A percentile compares a stretch with the other conserved stretches of the same genome.
Evolutionary conservation across 2,113 vertebrate genomes (phyloP).

Genomic region (Shinisaurus crocodilurus): DNA sequence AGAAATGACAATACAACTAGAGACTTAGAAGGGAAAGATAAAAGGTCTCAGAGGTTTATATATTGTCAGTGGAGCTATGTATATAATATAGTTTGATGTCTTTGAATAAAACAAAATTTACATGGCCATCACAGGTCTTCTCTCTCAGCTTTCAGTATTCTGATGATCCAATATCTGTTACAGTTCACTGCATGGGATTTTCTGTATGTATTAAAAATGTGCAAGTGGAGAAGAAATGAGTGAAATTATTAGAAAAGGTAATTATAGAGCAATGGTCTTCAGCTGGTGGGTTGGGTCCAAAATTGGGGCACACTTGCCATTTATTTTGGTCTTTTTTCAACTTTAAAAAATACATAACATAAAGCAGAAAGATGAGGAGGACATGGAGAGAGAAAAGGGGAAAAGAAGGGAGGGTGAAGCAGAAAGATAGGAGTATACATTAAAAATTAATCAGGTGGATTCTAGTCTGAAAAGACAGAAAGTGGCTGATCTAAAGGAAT

Average conservation of each 20-base stretch:
- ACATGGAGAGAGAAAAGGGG: background rate
- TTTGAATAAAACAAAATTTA: background rate
- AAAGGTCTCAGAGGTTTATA: background rate
- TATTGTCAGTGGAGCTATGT: background rate
- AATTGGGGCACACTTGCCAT: too few relatives aligned
- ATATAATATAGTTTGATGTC: background rate
- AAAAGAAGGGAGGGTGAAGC: background rate
- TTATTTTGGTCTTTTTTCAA: too few relatives aligned
- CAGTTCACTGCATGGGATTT: background rate
- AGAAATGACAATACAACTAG: background rate
- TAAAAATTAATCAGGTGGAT: background rate
- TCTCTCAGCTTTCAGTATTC: background rate
- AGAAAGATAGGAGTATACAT: background rate
- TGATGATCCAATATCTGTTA: background rate
- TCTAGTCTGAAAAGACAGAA: too few relatives aligned
- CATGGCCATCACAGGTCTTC: background rate
- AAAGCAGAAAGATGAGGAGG: background rate
- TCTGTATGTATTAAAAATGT: background rate
- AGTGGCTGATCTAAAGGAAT: too few relatives aligned
- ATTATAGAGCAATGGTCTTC: too few relatives aligned
- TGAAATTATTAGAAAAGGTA: too few relatives aligned
- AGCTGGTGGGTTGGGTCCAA: too few relatives aligned
- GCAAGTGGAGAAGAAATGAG: background rate
- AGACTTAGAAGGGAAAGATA: background rate
- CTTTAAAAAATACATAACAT: too few relatives aligned